Evolutionary conservation across 2,797 vertebrate genomes (phyloP).

Genomic region (Psittacula echo): DNA sequence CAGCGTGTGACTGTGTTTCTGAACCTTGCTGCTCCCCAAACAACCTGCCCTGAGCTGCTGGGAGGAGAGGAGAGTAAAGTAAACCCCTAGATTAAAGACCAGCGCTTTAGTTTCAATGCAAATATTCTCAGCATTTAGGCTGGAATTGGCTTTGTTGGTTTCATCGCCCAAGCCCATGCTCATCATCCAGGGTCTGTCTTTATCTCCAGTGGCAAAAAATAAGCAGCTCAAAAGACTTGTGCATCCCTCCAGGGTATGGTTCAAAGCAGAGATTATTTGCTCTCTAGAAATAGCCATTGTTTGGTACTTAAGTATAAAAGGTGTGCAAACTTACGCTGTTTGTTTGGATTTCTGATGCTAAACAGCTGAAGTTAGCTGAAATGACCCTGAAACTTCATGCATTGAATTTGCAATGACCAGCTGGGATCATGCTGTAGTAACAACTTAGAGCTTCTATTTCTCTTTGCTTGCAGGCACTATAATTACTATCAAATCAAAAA

Average conservation of each 20-base stretch:
- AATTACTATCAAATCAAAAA: neutral
- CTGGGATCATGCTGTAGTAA: neutral
- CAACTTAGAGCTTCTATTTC: neutral
- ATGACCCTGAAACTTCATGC: neutral
- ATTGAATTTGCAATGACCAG: neutral
- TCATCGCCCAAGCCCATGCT: neutral
- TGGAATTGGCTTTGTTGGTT: neutral
- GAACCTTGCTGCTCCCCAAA: neutral
- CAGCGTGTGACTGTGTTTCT: rapidly evolving
- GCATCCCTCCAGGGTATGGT: neutral
- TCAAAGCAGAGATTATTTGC: neutral
- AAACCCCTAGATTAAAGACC: neutral
- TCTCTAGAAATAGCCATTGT: neutral
- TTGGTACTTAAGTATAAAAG: neutral
- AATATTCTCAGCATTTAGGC: neutral
- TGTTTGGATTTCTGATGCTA: neutral
- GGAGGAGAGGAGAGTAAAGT: neutral
- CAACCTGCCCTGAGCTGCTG: neutral
- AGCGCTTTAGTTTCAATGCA: neutral
- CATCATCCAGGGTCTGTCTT: neutral
- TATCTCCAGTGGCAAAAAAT: neutral
- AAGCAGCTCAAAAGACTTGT: neutral
- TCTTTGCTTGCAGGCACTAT: neutral
- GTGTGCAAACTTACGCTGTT: neutral
- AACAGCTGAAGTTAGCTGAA: neutral